Evolutionary conservation across 2,888 invertebrate species (phyloP).

Genomic region (Platypus cylindrus): DNA sequence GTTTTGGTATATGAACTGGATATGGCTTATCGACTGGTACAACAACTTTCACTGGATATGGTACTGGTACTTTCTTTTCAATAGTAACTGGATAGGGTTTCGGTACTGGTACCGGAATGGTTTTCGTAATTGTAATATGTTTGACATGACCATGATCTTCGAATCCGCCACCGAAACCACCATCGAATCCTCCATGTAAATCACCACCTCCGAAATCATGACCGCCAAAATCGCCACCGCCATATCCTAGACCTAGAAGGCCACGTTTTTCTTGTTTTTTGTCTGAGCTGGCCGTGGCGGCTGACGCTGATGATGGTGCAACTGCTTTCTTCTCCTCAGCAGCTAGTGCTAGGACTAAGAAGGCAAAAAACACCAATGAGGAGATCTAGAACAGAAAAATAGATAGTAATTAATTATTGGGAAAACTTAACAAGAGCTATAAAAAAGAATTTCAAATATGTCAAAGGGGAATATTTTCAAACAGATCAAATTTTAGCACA

Average conservation of each 20-base stretch:
- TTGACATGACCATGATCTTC: slow-evolving; percentile 22
- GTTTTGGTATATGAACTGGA: slow-evolving; percentile 35
- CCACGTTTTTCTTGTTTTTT: slow-evolving; percentile 29
- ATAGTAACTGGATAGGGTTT: slow-evolving; percentile 43
- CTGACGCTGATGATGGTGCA: slow-evolving; percentile 21
- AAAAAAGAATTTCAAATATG: background rate
- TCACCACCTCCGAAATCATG: slow-evolving; percentile 19
- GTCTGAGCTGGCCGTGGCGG: slow-evolving; percentile 22
- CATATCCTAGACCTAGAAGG: slow-evolving; percentile 27
- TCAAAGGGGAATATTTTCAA: too few relatives aligned
- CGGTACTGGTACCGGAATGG: slow-evolving; percentile 36
- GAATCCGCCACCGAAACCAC: slow-evolving; percentile 11
- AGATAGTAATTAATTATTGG: slow-evolving; percentile 1
- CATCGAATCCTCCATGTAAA: slow-evolving; percentile 12
- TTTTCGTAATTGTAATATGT: slow-evolving; percentile 29
- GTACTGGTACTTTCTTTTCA: slow-evolving; percentile 15
- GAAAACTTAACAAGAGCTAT: background rate
- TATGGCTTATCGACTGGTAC: slow-evolving; percentile 39
- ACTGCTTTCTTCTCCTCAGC: slow-evolving; percentile 24
- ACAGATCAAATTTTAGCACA: too few relatives aligned
- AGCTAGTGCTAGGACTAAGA: slow-evolving; percentile 30
- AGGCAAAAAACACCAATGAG: slow-evolving; percentile 29
- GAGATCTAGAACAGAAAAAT: slow-evolving; percentile 26
- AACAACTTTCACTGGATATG: slow-evolving; percentile 26
- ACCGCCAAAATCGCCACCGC: slow-evolving; percentile 17